A percentile compares a stretch with the other conserved stretches of the same genome.
Evolutionary conservation across 2,113 vertebrate genomes (phyloP).

Genomic region (Hippopotamus amphibius): DNA sequence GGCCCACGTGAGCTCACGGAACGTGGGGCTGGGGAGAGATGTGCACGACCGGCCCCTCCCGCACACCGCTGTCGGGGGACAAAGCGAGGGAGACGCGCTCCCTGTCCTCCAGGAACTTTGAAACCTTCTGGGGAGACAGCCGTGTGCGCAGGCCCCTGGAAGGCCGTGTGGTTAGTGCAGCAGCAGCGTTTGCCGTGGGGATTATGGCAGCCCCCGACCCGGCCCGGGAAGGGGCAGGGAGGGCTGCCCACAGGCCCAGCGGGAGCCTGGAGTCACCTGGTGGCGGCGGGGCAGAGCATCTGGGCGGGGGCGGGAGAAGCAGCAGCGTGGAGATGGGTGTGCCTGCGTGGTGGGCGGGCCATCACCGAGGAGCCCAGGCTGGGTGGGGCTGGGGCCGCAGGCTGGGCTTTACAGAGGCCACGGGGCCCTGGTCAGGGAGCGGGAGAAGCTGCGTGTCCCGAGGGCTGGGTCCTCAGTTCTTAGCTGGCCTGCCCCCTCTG

Average conservation of each 20-base stretch:
- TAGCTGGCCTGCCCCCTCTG: constrained; percentile 56
- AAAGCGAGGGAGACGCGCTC: background rate
- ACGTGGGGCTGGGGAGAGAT: background rate
- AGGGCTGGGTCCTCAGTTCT: background rate
- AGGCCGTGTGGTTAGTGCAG: background rate
- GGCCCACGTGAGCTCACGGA: background rate
- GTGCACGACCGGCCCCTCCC: background rate
- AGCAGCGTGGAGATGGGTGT: background rate
- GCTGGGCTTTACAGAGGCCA: background rate
- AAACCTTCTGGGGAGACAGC: background rate
- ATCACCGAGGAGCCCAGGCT: background rate
- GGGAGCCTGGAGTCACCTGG: background rate
- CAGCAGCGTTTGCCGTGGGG: background rate
- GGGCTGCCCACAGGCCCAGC: background rate
- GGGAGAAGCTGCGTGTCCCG: rapidly evolving
- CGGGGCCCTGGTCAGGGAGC: background rate
- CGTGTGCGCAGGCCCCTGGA: background rate
- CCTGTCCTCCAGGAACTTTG: background rate
- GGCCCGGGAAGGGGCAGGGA: background rate
- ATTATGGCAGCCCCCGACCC: too few species aligned
- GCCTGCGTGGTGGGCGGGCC: rapidly evolving
- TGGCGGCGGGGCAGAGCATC: background rate
- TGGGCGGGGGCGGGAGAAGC: background rate
- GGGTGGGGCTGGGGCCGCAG: background rate
- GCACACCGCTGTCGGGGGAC: background rate